Conservation (phyloP, 2,113 vertebrate species). For the Stercorarius parasiticus region DNA sequence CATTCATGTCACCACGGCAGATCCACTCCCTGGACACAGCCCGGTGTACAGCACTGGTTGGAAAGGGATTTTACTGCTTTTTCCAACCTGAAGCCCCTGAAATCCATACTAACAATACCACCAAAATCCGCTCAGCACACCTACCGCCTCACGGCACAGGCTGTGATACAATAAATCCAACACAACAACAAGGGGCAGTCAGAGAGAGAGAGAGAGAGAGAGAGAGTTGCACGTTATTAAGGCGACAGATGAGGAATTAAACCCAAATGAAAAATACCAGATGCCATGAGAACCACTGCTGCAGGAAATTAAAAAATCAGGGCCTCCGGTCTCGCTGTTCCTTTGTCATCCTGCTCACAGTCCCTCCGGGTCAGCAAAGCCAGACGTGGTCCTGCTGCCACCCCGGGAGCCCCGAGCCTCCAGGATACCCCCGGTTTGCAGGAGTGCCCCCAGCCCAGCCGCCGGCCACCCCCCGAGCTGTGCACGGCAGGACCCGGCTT, state of each 20-base stretch:
- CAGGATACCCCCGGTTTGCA: neutral
- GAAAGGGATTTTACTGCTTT: neutral
- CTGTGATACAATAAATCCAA: neutral
- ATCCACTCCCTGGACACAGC: neutral
- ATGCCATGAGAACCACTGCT: neutral
- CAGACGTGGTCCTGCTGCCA: fast-evolving
- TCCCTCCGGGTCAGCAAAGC: neutral
- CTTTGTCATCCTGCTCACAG: neutral
- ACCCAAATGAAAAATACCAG: neutral
- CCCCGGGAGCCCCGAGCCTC: fast-evolving
- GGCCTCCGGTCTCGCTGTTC: neutral
- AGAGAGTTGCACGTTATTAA: neutral
- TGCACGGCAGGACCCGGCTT: fast-evolving
- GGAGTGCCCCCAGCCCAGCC: neutral
- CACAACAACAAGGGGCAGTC: too few species aligned
- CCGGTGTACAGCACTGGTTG: fast-evolving
- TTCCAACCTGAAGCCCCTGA: neutral
- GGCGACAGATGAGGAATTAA: neutral
- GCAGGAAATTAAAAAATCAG: conserved; percentile 37
- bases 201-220: neutral
- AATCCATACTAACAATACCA: neutral
- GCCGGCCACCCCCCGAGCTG: fast-evolving
- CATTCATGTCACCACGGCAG: neutral
- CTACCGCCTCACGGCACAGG: neutral
- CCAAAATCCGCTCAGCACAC: neutral